These are phyloP conservation scores for Drosophila infuscata DNA, from an alignment of 2,888 invertebrate species.

Conservation along the genomic window DNA sequence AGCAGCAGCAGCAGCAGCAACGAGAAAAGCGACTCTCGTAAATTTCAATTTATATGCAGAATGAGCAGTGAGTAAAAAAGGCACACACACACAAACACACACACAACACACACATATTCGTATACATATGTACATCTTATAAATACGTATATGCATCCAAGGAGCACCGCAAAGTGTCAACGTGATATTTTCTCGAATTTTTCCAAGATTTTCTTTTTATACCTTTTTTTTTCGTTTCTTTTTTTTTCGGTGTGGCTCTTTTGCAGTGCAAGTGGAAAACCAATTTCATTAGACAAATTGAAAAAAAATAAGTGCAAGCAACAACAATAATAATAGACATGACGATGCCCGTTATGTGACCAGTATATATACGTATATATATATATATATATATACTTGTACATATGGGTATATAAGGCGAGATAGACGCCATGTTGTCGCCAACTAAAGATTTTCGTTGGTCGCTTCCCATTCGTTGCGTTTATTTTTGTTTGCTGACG, in stretches of 20 bases:
- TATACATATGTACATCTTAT: constrained; percentile 21
- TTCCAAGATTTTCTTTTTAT: constrained; percentile 67
- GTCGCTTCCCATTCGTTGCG: constrained; percentile 70
- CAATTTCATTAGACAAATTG: constrained; percentile 84
- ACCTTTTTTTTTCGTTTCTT: constrained; percentile 14
- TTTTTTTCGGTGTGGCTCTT: constrained; percentile 7
- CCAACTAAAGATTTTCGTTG: constrained; percentile 56
- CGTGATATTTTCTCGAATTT: constrained; percentile 77
- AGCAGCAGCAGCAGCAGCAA: constrained; percentile 32
- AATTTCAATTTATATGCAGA: constrained; percentile 85
- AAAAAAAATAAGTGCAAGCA: constrained; percentile 78
- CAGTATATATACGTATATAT: constrained; percentile 9
- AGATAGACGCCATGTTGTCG: constrained; percentile 75
- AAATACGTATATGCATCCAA: constrained; percentile 31
- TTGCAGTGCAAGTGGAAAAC: constrained; percentile 72
- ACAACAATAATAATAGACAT: constrained; percentile 46
- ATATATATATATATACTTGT: constrained; percentile 8
- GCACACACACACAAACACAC: constrained; percentile 21
- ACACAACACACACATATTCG: constrained; percentile 19
- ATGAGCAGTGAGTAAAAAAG: constrained; percentile 71
- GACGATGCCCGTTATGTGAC: constrained; percentile 42
- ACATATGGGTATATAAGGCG: constrained; percentile 38
- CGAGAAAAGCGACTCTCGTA: constrained; percentile 55
- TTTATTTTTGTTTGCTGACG: constrained; percentile 62
- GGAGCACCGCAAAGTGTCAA: constrained; percentile 72